Percentiles rank a stretch among this genome's conserved stretches.
Conservation (phyloP, 2,113 vertebrate genomes). For the Varanus salvator region DNA sequence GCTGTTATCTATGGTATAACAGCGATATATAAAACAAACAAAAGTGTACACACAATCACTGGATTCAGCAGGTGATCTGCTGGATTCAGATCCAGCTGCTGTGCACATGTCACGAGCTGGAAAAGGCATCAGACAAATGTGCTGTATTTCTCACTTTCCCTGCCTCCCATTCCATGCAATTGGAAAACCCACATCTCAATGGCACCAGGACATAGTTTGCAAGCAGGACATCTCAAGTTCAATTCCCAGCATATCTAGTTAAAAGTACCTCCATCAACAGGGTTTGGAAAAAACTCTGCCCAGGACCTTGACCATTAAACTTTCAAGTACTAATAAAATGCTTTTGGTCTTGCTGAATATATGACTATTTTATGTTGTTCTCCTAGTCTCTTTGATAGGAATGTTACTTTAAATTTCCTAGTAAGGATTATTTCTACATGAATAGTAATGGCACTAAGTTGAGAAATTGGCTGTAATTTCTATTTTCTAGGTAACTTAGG, state of each 20-base stretch:
- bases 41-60: background rate
- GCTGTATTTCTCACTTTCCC: background rate
- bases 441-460: no score
- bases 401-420: background rate
- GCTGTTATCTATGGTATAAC: no score
- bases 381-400: background rate
- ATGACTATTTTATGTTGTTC: background rate
- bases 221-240: background rate
- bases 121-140: background rate
- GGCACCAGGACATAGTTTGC: background rate
- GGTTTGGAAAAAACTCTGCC: background rate
- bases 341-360: background rate
- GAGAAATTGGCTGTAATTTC: no score
- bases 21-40: background rate
- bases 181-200: background rate
- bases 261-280: background rate
- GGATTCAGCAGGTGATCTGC: background rate
- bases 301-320: background rate
- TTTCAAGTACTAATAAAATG: background rate
- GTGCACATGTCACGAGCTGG: background rate
- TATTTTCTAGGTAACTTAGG: no score
- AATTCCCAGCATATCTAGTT: background rate
- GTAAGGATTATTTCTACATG: background rate
- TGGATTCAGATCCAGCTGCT: no score
- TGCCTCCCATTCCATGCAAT: background rate